These are phyloP conservation scores for Allobates femoralis DNA, from an alignment of 2,797 vertebrate genomes.

Conservation along the genomic window DNA sequence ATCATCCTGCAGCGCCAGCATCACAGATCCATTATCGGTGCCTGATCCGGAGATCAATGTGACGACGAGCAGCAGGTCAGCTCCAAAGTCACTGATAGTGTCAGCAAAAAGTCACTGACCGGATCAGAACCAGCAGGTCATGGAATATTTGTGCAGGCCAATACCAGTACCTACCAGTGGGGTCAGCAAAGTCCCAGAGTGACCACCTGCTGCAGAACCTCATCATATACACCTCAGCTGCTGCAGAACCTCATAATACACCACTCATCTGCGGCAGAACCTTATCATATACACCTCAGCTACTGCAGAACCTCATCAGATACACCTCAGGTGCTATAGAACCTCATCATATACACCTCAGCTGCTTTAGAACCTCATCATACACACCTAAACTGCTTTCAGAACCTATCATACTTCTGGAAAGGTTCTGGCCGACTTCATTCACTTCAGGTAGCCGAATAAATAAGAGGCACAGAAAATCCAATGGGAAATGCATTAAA, in stretches of 20 bases:
- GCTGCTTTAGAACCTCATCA: not conserved
- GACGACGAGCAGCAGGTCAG: conserved; percentile 27
- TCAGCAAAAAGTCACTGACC: conserved; percentile 29
- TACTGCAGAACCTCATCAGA: not conserved
- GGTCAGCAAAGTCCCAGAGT: not conserved
- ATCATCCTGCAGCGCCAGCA: conserved; percentile 3
- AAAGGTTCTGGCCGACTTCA: not conserved
- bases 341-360: not conserved
- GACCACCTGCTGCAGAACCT: not conserved
- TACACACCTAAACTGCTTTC: not conserved
- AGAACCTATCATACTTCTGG: not conserved
- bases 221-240: no score
- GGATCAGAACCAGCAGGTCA: conserved; percentile 17
- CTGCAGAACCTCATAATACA: not conserved
- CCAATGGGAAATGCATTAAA: conserved; percentile 5
- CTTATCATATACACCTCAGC: not conserved
- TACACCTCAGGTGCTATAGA: not conserved
- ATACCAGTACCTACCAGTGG: not conserved
- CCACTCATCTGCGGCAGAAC: not conserved
- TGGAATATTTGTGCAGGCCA: not conserved
- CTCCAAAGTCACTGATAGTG: conserved; percentile 5
- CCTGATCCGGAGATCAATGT: conserved; percentile 53
- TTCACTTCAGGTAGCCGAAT: not conserved
- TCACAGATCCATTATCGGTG: conserved; percentile 23
- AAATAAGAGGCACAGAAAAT: not conserved